Conservation (phyloP, 2,797 vertebrate genomes). For the Macroramphosus scolopax region DNA sequence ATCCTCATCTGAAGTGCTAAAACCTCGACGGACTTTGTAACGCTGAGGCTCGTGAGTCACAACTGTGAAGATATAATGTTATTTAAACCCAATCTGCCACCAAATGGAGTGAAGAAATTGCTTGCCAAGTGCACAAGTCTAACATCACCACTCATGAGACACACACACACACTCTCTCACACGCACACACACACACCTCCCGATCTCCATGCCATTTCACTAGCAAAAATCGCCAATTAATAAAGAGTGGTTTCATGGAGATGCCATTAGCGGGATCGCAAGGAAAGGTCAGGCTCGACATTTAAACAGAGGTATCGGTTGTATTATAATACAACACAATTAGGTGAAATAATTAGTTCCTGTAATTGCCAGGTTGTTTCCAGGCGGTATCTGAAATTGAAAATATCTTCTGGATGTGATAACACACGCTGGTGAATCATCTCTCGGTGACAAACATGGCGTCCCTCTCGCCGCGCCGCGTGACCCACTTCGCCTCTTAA, state of each 20-base stretch:
- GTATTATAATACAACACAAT: conserved; percentile 51
- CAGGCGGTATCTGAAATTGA: conserved; percentile 38
- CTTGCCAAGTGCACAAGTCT: conserved; percentile 70
- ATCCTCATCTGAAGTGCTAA: conserved; percentile 67
- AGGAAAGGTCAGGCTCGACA: conserved; percentile 57
- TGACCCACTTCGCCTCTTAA: conserved; percentile 64
- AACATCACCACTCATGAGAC: conserved; percentile 58
- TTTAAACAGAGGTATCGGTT: conserved; percentile 63
- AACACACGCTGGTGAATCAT: conserved; percentile 54
- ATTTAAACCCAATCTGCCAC: conserved; percentile 78
- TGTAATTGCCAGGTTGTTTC: conserved; percentile 45
- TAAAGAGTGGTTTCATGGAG: conserved; percentile 55
- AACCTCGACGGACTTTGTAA: conserved; percentile 70
- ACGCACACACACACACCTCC: conserved; percentile 37
- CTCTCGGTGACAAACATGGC: conserved; percentile 34
- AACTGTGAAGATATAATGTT: conserved; percentile 74
- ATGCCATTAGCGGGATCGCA: conserved; percentile 55
- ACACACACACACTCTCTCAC: conserved; percentile 26
- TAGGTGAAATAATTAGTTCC: conserved; percentile 60
- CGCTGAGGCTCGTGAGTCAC: conserved; percentile 68
- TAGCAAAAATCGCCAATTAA: conserved; percentile 64
- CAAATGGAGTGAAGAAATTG: conserved; percentile 61
- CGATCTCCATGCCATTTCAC: conserved; percentile 60
- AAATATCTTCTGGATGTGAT: conserved; percentile 53
- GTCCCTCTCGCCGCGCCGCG: conserved; percentile 45